phyloP scores from a whole-genome alignment of 2,113 vertebrate genomes.

The western clawed frog (Xenopus tropicalis) region UCB_Xtro_10.0 CM004444.2:49524001-49524500 shows the following conservation, averaged over 20 bases:
- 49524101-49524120: too few relatives aligned
- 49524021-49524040: neutral
- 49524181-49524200: too few relatives aligned
- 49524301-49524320: neutral
- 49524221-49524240: too few relatives aligned
- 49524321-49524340: accelerated
- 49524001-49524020: neutral
- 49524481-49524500: neutral
- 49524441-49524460: neutral
- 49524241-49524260: too few relatives aligned
- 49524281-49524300: neutral
- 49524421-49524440: neutral
- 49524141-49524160: too few relatives aligned
- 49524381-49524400: neutral
- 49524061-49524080: neutral
- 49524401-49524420: neutral
- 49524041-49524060: neutral
- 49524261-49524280: neutral
- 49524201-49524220: too few relatives aligned
- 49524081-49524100: neutral
- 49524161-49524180: too few relatives aligned
- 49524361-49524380: neutral
- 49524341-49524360: neutral
- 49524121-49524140: too few relatives aligned
- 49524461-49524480: neutral